Evolutionary conservation across 2,113 vertebrate species (phyloP).

Genomic region (Anguilla rostrata): DNA sequence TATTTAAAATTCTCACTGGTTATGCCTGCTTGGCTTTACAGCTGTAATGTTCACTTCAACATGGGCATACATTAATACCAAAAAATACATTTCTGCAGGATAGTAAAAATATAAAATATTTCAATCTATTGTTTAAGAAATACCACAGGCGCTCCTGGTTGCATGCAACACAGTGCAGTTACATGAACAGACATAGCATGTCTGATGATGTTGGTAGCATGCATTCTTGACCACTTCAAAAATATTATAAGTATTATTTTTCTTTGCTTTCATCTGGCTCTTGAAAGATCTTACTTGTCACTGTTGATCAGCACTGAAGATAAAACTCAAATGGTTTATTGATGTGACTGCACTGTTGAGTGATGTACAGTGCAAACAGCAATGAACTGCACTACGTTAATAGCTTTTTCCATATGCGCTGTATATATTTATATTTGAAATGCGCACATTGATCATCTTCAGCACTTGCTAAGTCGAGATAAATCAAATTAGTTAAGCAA

Average conservation of each 20-base stretch:
- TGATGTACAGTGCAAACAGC: not conserved
- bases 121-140: not conserved
- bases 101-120: not conserved
- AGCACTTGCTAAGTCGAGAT: not conserved
- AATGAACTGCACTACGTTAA: not conserved
- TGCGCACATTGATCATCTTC: not conserved
- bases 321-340: not conserved
- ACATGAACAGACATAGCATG: not conserved
- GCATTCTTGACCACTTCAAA: not conserved
- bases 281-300: not conserved
- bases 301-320: not conserved
- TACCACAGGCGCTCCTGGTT: not conserved
- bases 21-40: not conserved
- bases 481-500: not conserved
- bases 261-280: not conserved
- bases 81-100: not conserved
- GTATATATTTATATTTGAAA: not conserved
- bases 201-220: not conserved
- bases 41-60: not conserved
- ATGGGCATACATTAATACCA: not conserved
- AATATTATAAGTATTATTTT: not conserved
- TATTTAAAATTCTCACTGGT: not conserved
- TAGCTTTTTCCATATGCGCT: not conserved
- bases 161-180: not conserved
- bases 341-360: not conserved